phyloP scores from a whole-genome alignment of 2,113 vertebrate genomes.

The Oncorhynchus mykiss region DNA sequence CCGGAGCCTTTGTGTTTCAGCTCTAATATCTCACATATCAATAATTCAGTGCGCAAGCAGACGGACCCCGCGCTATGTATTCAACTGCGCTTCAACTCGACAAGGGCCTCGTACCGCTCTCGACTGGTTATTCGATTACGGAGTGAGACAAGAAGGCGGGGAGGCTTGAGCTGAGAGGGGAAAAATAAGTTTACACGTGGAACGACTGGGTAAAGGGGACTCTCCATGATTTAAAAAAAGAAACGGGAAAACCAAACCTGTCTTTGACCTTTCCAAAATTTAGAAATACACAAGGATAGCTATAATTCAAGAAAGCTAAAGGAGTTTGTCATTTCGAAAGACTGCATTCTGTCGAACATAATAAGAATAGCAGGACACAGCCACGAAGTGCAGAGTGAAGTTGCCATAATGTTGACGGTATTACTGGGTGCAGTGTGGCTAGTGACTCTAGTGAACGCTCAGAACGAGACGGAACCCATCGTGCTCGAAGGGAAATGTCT shows the following conservation, averaged over 20 bases:
- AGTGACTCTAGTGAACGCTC: conserved; percentile 76
- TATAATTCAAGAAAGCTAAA: too few relatives aligned
- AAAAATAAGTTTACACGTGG: conserved; percentile 26
- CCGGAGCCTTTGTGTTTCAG: conserved; percentile 81
- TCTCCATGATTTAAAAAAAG: conserved; percentile 1
- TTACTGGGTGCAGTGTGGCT: conserved; percentile 82
- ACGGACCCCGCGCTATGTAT: conserved; percentile 80
- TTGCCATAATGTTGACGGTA: conserved; percentile 72
- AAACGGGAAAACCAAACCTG: neutral
- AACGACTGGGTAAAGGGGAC: conserved; percentile 23
- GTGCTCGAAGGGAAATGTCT: conserved; percentile 94
- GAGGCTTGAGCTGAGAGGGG: conserved; percentile 30
- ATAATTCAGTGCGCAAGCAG: conserved; percentile 81
- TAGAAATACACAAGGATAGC: neutral
- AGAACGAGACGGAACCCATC: conserved; percentile 96
- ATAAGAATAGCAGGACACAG: conserved; percentile 22
- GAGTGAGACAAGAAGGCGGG: conserved; percentile 55
- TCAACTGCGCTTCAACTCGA: conserved; percentile 68
- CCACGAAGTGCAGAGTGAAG: conserved; percentile 39
- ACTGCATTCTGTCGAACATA: neutral
- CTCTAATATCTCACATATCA: conserved; percentile 81
- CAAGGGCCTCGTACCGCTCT: conserved; percentile 70
- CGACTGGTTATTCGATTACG: conserved; percentile 53
- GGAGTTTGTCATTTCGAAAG: neutral
- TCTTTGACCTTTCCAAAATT: neutral